Conservation (phyloP, 2,113 vertebrate genomes). For the Plectropomus leopardus region DNA sequence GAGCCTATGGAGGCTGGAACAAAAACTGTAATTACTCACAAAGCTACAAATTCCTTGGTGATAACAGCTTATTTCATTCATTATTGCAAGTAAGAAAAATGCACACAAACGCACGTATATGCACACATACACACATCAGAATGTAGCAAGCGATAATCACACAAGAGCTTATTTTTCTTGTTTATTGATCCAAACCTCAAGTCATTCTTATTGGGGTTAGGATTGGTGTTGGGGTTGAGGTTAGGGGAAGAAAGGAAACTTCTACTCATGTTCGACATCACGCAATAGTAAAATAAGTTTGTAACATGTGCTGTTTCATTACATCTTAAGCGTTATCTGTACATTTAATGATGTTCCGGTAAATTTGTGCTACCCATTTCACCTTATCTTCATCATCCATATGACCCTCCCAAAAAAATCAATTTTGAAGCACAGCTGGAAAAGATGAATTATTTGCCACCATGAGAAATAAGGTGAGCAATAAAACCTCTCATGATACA, state of each 20-base stretch:
- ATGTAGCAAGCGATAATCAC: slow-evolving; percentile 38
- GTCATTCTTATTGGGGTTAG: not conserved
- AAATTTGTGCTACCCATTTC: slow-evolving; percentile 6
- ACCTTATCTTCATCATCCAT: slow-evolving; percentile 43
- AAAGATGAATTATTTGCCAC: slow-evolving; percentile 94
- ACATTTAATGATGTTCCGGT: not conserved
- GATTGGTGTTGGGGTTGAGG: not conserved
- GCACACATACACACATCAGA: slow-evolving; percentile 21
- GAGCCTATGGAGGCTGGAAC: slow-evolving; percentile 78
- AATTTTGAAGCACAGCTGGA: slow-evolving; percentile 85
- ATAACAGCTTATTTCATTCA: slow-evolving; percentile 80
- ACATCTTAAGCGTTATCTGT: not conserved
- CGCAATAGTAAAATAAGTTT: not conserved
- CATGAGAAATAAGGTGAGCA: slow-evolving; percentile 87
- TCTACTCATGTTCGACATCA: not conserved
- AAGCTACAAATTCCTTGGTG: slow-evolving; percentile 78
- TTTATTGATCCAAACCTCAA: slow-evolving; percentile 28
- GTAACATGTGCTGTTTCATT: not conserved
- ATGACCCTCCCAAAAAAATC: slow-evolving; percentile 70
- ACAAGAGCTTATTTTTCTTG: slow-evolving; percentile 19
- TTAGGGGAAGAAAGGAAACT: not conserved
- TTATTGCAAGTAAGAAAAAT: slow-evolving; percentile 69
- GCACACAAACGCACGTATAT: slow-evolving; percentile 20
- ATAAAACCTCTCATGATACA: slow-evolving; percentile 91
- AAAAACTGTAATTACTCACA: slow-evolving; percentile 87